Percentiles rank a stretch among this genome's conserved stretches.
These are phyloP conservation scores for Momotus momota DNA, from an alignment of 2,797 vertebrate genomes.

Conservation along the genomic window DNA sequence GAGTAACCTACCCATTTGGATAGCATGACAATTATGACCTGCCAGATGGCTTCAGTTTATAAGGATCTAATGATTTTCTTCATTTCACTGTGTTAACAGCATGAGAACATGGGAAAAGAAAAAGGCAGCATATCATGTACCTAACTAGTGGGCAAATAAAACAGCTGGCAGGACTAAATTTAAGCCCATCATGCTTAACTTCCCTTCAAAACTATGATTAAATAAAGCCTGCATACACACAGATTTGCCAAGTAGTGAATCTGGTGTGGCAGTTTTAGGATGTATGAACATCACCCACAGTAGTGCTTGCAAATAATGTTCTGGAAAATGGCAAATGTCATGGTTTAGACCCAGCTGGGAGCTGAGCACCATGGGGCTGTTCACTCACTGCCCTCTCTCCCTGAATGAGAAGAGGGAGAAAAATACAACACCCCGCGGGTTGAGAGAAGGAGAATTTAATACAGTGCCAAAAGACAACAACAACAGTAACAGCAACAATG, in stretches of 20 bases:
- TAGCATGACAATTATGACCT: neutral
- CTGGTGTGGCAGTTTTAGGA: neutral
- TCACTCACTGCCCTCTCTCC: too few relatives aligned
- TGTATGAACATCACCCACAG: neutral
- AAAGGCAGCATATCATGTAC: neutral
- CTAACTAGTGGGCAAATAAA: neutral
- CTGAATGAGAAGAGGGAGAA: too few relatives aligned
- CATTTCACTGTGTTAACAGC: neutral
- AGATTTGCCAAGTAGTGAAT: neutral
- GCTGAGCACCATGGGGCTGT: too few relatives aligned
- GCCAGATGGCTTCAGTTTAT: slow-evolving; percentile 25
- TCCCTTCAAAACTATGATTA: neutral
- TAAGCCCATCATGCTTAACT: neutral
- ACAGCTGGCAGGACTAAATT: neutral
- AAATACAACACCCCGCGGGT: too few relatives aligned
- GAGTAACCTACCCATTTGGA: neutral
- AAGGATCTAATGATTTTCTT: neutral
- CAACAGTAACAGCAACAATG: too few relatives aligned
- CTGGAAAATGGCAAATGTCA: neutral
- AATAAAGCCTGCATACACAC: neutral
- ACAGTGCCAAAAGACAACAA: too few relatives aligned
- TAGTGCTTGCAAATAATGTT: neutral
- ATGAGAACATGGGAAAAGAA: neutral
- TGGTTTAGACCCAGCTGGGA: too few relatives aligned
- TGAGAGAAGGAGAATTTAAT: too few relatives aligned